Percentiles rank a stretch among this genome's conserved stretches.
Conservation (phyloP, 2,113 vertebrate genomes). For the Dascyllus trimaculatus region DNA sequence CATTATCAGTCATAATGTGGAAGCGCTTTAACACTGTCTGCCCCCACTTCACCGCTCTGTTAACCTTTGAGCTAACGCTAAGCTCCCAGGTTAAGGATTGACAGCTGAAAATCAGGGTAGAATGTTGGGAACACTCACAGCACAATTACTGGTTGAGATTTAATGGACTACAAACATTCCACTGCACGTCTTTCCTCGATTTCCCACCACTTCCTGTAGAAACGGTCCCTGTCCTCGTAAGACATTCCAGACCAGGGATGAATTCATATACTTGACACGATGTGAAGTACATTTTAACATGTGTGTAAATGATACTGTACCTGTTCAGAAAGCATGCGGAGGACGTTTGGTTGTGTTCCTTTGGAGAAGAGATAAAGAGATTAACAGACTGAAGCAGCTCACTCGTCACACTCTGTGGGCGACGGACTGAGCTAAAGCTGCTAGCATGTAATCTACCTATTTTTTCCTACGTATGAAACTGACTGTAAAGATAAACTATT, state of each 20-base stretch:
- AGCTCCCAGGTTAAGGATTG: no score
- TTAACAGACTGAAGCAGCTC: conserved; percentile 22
- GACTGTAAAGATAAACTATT: conserved; percentile 63
- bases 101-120: conserved; percentile 20
- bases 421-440: conserved; percentile 47
- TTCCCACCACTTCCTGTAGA: background rate
- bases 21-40: background rate
- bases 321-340: conserved; percentile 1
- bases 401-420: background rate
- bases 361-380: conserved; percentile 26
- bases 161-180: conserved; percentile 50
- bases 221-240: background rate
- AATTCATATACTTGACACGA: conserved; percentile 20
- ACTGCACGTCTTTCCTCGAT: conserved; percentile 24
- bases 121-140: conserved; percentile 1
- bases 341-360: conserved; percentile 1
- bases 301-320: conserved; percentile 32
- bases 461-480: conserved; percentile 38
- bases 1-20: background rate
- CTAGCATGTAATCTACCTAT: conserved; percentile 52
- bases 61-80: no score
- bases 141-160: conserved; percentile 27
- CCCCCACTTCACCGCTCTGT: background rate
- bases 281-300: conserved; percentile 34
- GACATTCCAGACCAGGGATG: conserved; percentile 46